These are phyloP conservation scores for Tanytarsus gracilentus DNA, from an alignment of 2,888 invertebrate genomes.

Conservation along the genomic window DNA sequence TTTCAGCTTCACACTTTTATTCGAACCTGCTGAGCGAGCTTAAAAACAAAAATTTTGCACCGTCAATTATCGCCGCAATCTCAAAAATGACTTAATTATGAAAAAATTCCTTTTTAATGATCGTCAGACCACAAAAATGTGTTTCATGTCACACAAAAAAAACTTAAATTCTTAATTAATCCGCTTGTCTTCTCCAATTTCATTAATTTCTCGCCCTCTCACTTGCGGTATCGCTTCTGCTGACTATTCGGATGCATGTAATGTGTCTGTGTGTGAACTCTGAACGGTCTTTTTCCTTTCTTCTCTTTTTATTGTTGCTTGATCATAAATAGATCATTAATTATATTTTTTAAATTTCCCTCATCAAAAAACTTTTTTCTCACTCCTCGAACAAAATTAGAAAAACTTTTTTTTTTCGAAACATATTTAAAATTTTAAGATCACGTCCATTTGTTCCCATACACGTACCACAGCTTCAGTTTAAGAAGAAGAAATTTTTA, in stretches of 20 bases:
- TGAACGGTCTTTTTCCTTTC: too few species aligned
- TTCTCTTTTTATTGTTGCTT: too few species aligned
- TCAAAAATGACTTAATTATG: background rate
- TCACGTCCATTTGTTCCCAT: too few species aligned
- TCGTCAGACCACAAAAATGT: background rate
- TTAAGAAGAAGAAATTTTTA: too few species aligned
- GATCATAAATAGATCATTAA: conserved; percentile 26
- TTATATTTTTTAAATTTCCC: background rate
- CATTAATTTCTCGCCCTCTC: conserved; percentile 19
- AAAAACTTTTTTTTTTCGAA: too few species aligned
- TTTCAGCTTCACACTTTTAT: conserved; percentile 17
- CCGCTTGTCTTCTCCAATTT: conserved; percentile 17
- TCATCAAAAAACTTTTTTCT: background rate
- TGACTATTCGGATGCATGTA: too few species aligned
- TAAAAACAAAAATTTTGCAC: too few species aligned
- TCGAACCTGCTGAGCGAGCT: background rate
- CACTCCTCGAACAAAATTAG: background rate
- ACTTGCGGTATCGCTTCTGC: too few species aligned
- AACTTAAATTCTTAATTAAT: conserved; percentile 26
- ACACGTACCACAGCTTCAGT: too few species aligned
- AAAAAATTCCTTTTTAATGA: background rate
- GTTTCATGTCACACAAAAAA: conserved; percentile 16
- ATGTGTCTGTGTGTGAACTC: too few species aligned
- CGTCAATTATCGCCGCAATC: too few species aligned
- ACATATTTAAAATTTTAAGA: too few species aligned